Evolutionary conservation across 2,888 invertebrate genomes (phyloP), one percentile per base, ranked within the genome.

Genomic region (Trachelus tabidus): DNA sequence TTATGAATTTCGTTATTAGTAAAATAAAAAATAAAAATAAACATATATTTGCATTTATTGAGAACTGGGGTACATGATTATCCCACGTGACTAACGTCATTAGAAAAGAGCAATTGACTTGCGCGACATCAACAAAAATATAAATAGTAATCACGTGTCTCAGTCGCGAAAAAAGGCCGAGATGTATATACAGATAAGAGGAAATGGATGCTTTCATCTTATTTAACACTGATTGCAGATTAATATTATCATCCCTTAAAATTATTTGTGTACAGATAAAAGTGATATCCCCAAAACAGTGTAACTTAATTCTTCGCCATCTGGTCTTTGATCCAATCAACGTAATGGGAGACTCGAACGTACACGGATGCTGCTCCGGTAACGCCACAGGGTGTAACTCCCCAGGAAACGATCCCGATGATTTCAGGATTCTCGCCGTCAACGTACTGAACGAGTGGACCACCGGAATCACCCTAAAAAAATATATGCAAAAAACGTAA

Each of bases 381-480:
- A 4, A 78, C 1, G 9, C 92, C 93, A 77, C 93, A 93, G 68
- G 93, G 93, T 77, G 91, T 89, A 56, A 86, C 86, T n/a, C 92
- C 93, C 93, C 93, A 93, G 56, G 93, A 93, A 23, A 93, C 92
- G 71, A 93, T 80, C 79, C 93, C 93, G 77, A 93, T 87, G 71
- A 92, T 86, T 75, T 82, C 80, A 2, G 69, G 85, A 73, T 56
- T n/a, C 0, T 23, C 74, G 3, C 83, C 68, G 0, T 15, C 30
- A 69, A 76, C 30, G 15, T 74, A 77, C 69, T 93, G 87, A 31
- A 93, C 93, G 12, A 93, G 81, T 0, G 93, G 93, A 9, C 93
- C 93, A 1, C 93, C 93, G 0, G 93, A 93, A 79, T 93, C 93
- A 78, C 93, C 93, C 93, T 93, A 87, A 0, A 89, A 85, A 37